These are phyloP conservation scores for Phlogophora meticulosa DNA, from an alignment of 2,888 invertebrate species.

Conservation along the genomic window DNA sequence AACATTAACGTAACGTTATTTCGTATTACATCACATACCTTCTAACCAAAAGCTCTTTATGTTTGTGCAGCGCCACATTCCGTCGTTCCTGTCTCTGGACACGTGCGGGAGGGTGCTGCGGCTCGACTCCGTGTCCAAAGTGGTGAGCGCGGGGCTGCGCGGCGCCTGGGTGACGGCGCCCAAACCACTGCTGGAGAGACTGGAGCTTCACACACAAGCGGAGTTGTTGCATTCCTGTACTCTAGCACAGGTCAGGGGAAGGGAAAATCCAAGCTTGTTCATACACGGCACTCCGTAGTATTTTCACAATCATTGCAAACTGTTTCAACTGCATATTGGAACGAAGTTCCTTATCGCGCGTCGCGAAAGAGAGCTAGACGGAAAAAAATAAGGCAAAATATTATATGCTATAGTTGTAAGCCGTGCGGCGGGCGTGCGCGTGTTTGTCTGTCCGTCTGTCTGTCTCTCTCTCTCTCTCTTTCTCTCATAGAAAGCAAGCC, in stretches of 20 bases:
- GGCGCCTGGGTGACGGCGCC: slow-evolving; percentile 95
- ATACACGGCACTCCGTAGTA: neutral
- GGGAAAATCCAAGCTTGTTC: neutral
- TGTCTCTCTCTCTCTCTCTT: too few species aligned
- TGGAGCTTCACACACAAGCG: slow-evolving; percentile 94
- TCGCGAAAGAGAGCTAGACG: too few species aligned
- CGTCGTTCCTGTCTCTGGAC: slow-evolving; percentile 94
- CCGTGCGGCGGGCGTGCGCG: too few species aligned
- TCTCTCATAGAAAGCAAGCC: too few species aligned
- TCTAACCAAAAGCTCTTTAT: neutral
- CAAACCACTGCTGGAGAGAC: slow-evolving; percentile 90
- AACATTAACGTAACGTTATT: too few species aligned
- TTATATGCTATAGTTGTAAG: too few species aligned
- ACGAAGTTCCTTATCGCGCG: too few species aligned
- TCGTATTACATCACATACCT: too few species aligned
- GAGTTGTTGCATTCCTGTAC: slow-evolving; percentile 87
- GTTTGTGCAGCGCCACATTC: slow-evolving; percentile 85
- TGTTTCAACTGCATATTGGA: too few species aligned
- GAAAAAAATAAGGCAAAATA: too few species aligned
- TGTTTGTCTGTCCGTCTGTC: too few species aligned
- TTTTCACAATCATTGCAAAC: too few species aligned
- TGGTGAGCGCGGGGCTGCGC: slow-evolving; percentile 93
- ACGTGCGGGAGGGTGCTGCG: slow-evolving; percentile 94
- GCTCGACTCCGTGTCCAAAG: slow-evolving; percentile 95
- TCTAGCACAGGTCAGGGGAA: slow-evolving; percentile 53